phyloP scores from a whole-genome alignment of 2,113 vertebrate genomes.

The Podarcis raffonei region DNA sequence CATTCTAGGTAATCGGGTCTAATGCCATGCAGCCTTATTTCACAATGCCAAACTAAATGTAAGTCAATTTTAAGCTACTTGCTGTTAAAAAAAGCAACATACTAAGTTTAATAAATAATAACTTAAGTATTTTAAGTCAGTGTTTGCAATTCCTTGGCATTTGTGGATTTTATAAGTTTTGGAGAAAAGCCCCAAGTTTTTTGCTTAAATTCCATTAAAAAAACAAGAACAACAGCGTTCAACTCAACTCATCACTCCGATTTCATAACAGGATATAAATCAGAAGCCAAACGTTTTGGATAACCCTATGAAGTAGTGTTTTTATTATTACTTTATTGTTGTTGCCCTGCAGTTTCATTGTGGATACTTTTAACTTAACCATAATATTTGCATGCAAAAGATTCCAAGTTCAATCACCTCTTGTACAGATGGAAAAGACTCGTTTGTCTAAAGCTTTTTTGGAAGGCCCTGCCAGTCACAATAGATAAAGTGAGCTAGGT shows the following conservation, averaged over 20 bases:
- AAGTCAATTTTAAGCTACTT: background rate
- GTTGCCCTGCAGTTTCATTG: background rate
- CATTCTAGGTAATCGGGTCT: too few species aligned
- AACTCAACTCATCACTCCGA: background rate
- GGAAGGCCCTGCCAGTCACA: too few species aligned
- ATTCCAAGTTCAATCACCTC: too few species aligned
- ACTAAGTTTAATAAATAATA: too few species aligned
- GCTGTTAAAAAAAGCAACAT: background rate
- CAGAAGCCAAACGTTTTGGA: background rate
- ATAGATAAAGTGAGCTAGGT: too few species aligned
- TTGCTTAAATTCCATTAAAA: background rate
- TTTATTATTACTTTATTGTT: background rate
- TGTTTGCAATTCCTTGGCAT: accelerated
- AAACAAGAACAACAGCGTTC: background rate
- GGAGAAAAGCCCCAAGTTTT: background rate
- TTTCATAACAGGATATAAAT: background rate
- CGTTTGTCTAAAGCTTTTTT: too few species aligned
- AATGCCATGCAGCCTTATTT: too few species aligned
- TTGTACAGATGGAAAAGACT: too few species aligned
- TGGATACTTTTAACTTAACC: background rate
- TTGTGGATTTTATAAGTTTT: background rate
- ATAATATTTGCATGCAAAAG: background rate
- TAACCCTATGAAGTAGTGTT: background rate
- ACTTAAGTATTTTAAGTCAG: accelerated
- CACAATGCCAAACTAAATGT: too few species aligned